Conservation (phyloP, 1,140 invertebrate species). For the Lepidurus packardi region DNA sequence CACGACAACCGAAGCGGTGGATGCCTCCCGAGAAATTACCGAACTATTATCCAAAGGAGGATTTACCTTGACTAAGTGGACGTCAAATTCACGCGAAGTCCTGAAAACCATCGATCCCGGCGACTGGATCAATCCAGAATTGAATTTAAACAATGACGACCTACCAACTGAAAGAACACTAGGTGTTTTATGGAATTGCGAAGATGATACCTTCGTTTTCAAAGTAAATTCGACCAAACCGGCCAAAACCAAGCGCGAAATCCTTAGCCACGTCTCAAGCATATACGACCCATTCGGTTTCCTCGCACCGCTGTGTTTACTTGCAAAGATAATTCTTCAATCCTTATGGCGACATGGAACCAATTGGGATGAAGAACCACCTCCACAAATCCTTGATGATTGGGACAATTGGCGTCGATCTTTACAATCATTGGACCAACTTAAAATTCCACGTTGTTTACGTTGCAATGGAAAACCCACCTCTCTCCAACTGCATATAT, state of each 20-base stretch:
- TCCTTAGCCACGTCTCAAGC: constrained; percentile 33
- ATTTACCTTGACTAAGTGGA: background rate
- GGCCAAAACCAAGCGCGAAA: constrained; percentile 33
- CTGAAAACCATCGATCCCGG: background rate
- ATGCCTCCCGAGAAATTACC: background rate
- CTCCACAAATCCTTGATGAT: constrained; percentile 22
- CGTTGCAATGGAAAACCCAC: too few species aligned
- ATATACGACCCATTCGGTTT: constrained; percentile 37
- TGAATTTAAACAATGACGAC: background rate
- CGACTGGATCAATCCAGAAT: too few species aligned
- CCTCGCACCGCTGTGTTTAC: constrained; percentile 31
- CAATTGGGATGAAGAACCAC: constrained; percentile 36
- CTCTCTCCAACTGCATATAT: too few species aligned
- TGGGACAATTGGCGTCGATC: constrained; percentile 34
- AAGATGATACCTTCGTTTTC: constrained; percentile 30
- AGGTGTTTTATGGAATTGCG: constrained; percentile 19
- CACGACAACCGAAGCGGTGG: constrained; percentile 33
- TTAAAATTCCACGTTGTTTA: too few species aligned
- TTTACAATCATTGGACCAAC: too few species aligned
- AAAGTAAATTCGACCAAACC: background rate
- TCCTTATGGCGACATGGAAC: constrained; percentile 32
- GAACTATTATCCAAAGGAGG: background rate
- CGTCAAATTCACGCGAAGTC: background rate
- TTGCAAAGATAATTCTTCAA: constrained; percentile 36
- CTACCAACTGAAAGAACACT: background rate